These are phyloP conservation scores for Auanema freiburgensis DNA, from an alignment of 2,888 invertebrate species.

Conservation along the genomic window DNA sequence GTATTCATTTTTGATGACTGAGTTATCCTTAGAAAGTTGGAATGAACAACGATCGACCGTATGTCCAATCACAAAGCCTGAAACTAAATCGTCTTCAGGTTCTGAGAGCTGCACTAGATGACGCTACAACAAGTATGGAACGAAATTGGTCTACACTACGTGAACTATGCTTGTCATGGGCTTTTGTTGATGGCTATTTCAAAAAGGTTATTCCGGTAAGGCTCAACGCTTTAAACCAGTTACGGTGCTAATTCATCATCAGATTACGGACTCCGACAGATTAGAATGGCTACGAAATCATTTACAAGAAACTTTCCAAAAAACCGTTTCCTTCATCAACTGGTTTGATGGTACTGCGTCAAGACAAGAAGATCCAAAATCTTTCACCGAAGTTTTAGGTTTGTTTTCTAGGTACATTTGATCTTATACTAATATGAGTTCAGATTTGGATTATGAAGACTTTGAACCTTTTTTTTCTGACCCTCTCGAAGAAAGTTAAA, in stretches of 20 bases:
- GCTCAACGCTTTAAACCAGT: too few species aligned
- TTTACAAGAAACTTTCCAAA: slow-evolving; percentile 30
- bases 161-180: slow-evolving; percentile 34
- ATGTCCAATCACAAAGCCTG: not conserved
- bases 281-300: slow-evolving; percentile 35
- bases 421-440: too few species aligned
- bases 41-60: slow-evolving; percentile 34
- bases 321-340: slow-evolving; percentile 29
- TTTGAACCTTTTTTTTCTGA: too few species aligned
- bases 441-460: too few species aligned
- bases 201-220: slow-evolving; percentile 39
- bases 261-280: slow-evolving; percentile 38
- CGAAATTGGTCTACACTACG: slow-evolving; percentile 21
- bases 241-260: too few species aligned
- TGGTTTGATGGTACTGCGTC: slow-evolving; percentile 26
- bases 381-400: too few species aligned
- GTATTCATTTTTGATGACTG: slow-evolving; percentile 40
- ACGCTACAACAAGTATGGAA: slow-evolving; percentile 11
- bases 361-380: too few species aligned
- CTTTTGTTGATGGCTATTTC: slow-evolving; percentile 42
- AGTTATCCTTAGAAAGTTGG: slow-evolving; percentile 33
- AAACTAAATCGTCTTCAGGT: slow-evolving; percentile 10
- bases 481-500: too few species aligned
- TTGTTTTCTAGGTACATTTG: too few species aligned
- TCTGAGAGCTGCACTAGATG: slow-evolving; percentile 27